phyloP scores from a whole-genome alignment of 2,797 vertebrate species.

The Syngnathus acus region DNA sequence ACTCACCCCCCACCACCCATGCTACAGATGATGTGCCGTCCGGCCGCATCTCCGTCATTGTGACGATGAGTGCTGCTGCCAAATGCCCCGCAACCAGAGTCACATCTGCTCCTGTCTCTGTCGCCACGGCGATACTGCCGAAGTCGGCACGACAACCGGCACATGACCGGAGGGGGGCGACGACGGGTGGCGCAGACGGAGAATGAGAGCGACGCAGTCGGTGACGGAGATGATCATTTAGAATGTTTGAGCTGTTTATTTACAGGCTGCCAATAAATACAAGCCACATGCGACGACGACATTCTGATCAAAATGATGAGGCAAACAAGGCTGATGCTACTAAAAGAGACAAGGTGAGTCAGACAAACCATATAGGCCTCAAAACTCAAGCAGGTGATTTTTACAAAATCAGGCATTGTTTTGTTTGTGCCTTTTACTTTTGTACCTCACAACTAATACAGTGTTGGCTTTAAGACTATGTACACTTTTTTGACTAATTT shows the following conservation, averaged over 20 bases:
- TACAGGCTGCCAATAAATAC: slow-evolving; percentile 1
- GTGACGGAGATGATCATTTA: slow-evolving; percentile 32
- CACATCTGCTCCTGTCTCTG: slow-evolving; percentile 91
- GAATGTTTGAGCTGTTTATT: slow-evolving; percentile 13
- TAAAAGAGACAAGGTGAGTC: neutral
- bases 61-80: slow-evolving; percentile 97
- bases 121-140: slow-evolving; percentile 66
- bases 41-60: slow-evolving; percentile 82
- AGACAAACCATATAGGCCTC: neutral
- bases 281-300: neutral
- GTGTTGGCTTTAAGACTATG: too few relatives aligned
- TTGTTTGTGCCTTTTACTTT: neutral
- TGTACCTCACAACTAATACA: neutral
- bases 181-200: slow-evolving; percentile 52
- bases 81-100: slow-evolving; percentile 95
- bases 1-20: slow-evolving; percentile 35
- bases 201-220: slow-evolving; percentile 25
- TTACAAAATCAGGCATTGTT: too few relatives aligned
- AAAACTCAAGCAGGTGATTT: neutral
- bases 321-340: neutral
- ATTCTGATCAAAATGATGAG: neutral
- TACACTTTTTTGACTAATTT: too few relatives aligned
- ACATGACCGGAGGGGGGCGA: slow-evolving; percentile 59
- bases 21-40: slow-evolving; percentile 98
- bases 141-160: slow-evolving; percentile 65